These are phyloP conservation scores for Eupeodes corollae DNA, from an alignment of 1,140 invertebrate genomes.

Conservation along the genomic window DNA sequence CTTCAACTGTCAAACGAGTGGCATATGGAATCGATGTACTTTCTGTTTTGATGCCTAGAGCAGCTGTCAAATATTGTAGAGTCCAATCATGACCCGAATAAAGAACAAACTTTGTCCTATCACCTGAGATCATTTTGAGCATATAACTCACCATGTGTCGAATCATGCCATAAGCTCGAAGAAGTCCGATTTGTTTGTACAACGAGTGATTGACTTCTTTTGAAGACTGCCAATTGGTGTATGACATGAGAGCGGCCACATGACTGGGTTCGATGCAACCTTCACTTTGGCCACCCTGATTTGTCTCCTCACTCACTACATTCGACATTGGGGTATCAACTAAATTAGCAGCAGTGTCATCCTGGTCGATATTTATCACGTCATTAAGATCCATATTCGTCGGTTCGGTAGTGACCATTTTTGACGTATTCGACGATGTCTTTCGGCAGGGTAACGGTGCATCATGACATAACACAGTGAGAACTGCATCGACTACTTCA, in stretches of 20 bases:
- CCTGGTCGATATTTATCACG: conserved; percentile 36
- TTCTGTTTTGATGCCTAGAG: conserved; percentile 54
- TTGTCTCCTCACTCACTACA: conserved; percentile 4
- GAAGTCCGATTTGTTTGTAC: conserved; percentile 53
- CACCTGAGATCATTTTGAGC: conserved; percentile 63
- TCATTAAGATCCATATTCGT: conserved; percentile 22
- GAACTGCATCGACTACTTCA: conserved; percentile 64
- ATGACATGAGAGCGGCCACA: conserved; percentile 59
- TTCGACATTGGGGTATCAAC: conserved; percentile 4
- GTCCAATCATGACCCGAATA: conserved; percentile 90
- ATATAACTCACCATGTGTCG: conserved; percentile 67
- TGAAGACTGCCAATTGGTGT: conserved; percentile 61
- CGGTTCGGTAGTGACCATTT: conserved; percentile 2
- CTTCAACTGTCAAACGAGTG: conserved; percentile 73
- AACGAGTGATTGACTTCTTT: conserved; percentile 52
- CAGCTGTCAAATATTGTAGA: conserved; percentile 65
- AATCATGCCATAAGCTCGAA: conserved; percentile 65
- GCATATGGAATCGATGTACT: conserved; percentile 59
- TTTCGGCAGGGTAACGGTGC: conserved; percentile 59
- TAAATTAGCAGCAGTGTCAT: conserved; percentile 18
- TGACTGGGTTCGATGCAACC: conserved; percentile 42
- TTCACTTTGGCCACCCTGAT: conserved; percentile 7
- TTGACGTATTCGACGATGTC: background rate
- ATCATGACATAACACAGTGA: conserved; percentile 75
- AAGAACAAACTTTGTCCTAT: conserved; percentile 65